A percentile compares a stretch with the other conserved stretches of the same genome.
These are phyloP conservation scores for Urocynchramus pylzowi DNA, from an alignment of 2,113 vertebrate genomes.

Conservation along the genomic window DNA sequence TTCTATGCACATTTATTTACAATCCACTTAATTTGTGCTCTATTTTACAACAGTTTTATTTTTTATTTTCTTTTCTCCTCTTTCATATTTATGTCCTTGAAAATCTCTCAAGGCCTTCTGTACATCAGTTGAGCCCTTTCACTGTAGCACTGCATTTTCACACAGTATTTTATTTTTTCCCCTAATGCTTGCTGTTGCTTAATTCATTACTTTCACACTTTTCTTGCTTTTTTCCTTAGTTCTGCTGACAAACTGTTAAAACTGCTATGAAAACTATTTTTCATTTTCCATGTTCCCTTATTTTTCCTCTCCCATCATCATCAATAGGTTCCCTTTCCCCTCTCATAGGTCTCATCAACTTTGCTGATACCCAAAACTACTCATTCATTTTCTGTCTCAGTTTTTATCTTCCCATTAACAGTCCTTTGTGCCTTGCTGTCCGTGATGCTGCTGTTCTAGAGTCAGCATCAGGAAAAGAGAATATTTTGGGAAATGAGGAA, in stretches of 20 bases:
- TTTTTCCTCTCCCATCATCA: background rate
- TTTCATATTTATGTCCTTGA: background rate
- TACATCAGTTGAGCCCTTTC: background rate
- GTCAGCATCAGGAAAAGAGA: background rate
- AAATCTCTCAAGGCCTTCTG: background rate
- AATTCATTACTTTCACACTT: background rate
- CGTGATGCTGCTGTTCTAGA: background rate
- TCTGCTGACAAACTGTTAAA: background rate
- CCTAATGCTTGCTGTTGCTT: background rate
- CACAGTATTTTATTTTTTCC: background rate
- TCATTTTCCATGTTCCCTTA: background rate
- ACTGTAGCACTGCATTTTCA: background rate
- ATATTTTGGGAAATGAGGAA: background rate
- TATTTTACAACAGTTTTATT: background rate
- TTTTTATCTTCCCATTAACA: background rate
- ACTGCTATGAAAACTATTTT: background rate
- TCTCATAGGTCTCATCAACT: background rate
- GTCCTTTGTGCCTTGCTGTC: background rate
- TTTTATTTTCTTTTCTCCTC: background rate
- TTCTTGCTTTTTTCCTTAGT: background rate
- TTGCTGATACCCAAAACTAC: background rate
- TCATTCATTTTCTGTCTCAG: background rate
- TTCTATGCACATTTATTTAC: background rate
- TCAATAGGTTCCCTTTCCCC: background rate
- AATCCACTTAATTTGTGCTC: background rate